These are phyloP conservation scores for Rousettus leschenaultii DNA, from an alignment of 2,113 vertebrate species.

Conservation along the genomic window DNA sequence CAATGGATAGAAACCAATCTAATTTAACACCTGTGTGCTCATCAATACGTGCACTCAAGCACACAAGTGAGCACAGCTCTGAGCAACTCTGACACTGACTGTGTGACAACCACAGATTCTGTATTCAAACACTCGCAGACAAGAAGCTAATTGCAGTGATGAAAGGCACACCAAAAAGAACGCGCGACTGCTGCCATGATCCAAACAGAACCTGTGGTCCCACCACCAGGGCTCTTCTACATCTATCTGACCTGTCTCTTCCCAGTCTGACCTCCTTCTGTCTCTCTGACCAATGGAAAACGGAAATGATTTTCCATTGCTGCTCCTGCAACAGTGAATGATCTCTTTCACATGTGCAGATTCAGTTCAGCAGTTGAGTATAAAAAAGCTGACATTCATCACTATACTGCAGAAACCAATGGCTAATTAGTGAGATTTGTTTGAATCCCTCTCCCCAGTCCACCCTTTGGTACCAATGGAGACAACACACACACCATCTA, in stretches of 20 bases:
- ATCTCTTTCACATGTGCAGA: not conserved
- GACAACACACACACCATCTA: not conserved
- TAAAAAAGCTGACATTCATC: not conserved
- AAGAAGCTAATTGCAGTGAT: conserved; percentile 55
- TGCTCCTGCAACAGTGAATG: not conserved
- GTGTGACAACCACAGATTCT: conserved; percentile 43
- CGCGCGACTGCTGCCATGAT: not conserved
- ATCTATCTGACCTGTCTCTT: not conserved
- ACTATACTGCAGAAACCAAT: not conserved
- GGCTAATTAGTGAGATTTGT: not conserved
- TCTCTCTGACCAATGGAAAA: not conserved
- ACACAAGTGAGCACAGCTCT: conserved; percentile 71
- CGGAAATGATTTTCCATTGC: not conserved
- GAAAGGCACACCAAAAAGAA: conserved; percentile 40
- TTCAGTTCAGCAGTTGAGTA: not conserved
- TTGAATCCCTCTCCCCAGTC: not conserved
- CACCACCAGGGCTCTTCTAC: not conserved
- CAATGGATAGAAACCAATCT: conserved; percentile 69
- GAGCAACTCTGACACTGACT: conserved; percentile 59
- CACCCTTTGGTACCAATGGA: not conserved
- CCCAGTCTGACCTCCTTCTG: conserved; percentile 6
- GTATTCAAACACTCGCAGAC: conserved; percentile 55
- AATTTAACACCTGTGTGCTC: conserved; percentile 76
- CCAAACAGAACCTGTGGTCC: not conserved
- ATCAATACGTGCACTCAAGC: conserved; percentile 68